Conservation (phyloP, 2,797 vertebrate species). For the Lepidocolaptes lacrymiger region DNA sequence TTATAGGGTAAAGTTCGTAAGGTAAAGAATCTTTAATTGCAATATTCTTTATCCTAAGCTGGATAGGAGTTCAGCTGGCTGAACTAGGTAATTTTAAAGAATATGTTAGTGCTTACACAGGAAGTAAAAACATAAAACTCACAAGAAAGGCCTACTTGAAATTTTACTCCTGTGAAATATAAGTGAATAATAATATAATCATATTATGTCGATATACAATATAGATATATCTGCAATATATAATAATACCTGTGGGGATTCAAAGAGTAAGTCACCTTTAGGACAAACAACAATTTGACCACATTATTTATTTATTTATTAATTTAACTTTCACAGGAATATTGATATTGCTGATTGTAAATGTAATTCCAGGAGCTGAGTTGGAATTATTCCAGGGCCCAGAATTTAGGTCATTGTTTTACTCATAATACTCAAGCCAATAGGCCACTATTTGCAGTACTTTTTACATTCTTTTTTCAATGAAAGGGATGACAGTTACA, state of each 20-base stretch:
- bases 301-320: rapidly evolving
- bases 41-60: neutral
- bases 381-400: neutral
- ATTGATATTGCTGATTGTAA: neutral
- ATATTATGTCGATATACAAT: neutral
- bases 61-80: neutral
- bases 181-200: neutral
- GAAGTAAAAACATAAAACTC: neutral
- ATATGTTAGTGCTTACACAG: neutral
- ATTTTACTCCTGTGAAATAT: neutral
- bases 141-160: neutral
- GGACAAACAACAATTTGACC: neutral
- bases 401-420: neutral
- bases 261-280: neutral
- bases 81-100: neutral
- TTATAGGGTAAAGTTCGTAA: neutral
- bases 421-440: neutral
- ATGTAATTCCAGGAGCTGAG: neutral
- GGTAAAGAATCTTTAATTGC: neutral
- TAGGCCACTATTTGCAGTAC: neutral
- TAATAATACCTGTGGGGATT: neutral
- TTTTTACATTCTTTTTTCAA: neutral
- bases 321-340: neutral
- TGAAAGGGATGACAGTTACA: neutral
- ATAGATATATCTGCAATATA: neutral